A percentile compares a stretch with the other conserved stretches of the same genome.
Conservation (phyloP, 2,888 invertebrate species). For the Drosophila colorata region DNA sequence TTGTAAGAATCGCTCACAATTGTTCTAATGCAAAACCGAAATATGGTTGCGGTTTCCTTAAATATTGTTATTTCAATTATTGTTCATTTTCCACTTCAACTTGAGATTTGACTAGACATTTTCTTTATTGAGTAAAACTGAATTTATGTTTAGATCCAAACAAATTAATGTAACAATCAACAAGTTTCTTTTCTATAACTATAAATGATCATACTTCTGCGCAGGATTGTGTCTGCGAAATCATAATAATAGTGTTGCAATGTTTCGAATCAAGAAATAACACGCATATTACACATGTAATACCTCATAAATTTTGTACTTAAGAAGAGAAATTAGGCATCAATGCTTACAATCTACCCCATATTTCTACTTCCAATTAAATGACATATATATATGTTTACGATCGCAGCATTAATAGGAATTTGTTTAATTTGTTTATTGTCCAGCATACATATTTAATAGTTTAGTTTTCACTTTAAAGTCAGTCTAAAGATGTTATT, state of each 20-base stretch:
- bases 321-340: slow-evolving; percentile 52
- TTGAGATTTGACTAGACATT: slow-evolving; percentile 32
- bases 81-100: slow-evolving; percentile 24
- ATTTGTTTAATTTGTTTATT: slow-evolving; percentile 37
- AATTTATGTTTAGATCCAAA: slow-evolving; percentile 16
- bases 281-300: slow-evolving; percentile 44
- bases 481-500: slow-evolving; percentile 30
- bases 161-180: slow-evolving; percentile 13
- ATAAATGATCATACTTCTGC: neutral
- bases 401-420: slow-evolving; percentile 41
- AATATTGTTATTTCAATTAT: slow-evolving; percentile 37
- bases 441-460: slow-evolving; percentile 27
- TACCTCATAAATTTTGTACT: slow-evolving; percentile 68
- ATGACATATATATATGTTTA: slow-evolving; percentile 24
- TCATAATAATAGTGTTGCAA: slow-evolving; percentile 6
- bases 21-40: slow-evolving; percentile 21
- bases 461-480: slow-evolving; percentile 27
- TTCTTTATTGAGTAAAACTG: slow-evolving; percentile 22
- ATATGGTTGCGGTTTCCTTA: slow-evolving; percentile 31
- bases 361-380: slow-evolving; percentile 38
- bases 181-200: neutral
- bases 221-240: too few relatives aligned
- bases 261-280: slow-evolving; percentile 24
- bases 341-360: slow-evolving; percentile 23
- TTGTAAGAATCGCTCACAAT: slow-evolving; percentile 32